Conservation (phyloP, 2,888 invertebrate species). For the Pyrocoelia pectoralis region DNA sequence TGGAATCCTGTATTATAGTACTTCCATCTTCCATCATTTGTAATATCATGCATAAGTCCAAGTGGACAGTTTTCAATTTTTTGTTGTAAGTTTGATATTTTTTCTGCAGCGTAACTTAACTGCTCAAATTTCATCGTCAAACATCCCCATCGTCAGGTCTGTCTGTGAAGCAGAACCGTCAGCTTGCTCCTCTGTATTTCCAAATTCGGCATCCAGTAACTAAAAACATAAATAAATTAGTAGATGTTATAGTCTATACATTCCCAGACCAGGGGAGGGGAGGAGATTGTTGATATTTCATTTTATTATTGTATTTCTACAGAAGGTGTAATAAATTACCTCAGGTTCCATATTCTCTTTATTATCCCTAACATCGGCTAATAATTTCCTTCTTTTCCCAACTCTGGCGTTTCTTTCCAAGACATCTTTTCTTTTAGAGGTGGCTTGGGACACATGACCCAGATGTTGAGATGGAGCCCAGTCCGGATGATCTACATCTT, state of each 20-base stretch:
- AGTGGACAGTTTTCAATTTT: background rate
- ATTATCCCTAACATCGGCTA: background rate
- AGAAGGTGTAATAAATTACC: background rate
- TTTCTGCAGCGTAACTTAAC: background rate
- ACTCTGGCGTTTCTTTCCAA: background rate
- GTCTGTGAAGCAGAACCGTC: background rate
- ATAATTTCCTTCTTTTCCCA: background rate
- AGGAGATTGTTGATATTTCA: background rate
- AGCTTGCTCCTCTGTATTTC: background rate
- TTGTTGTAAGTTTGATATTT: background rate
- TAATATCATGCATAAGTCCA: background rate
- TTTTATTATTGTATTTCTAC: background rate
- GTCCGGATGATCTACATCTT: slow-evolving; percentile 6
- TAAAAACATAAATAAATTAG: background rate
- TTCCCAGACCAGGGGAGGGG: background rate
- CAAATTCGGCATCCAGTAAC: background rate
- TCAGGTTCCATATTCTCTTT: background rate
- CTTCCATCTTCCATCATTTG: too few species aligned
- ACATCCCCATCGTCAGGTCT: too few species aligned
- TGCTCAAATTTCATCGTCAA: too few species aligned
- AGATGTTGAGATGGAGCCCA: background rate
- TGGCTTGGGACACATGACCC: slow-evolving; percentile 3
- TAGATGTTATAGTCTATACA: background rate
- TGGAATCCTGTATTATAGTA: background rate
- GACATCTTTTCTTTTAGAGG: background rate